Conservation (phyloP, 2,113 vertebrate genomes). For the Morone chrysops region DNA sequence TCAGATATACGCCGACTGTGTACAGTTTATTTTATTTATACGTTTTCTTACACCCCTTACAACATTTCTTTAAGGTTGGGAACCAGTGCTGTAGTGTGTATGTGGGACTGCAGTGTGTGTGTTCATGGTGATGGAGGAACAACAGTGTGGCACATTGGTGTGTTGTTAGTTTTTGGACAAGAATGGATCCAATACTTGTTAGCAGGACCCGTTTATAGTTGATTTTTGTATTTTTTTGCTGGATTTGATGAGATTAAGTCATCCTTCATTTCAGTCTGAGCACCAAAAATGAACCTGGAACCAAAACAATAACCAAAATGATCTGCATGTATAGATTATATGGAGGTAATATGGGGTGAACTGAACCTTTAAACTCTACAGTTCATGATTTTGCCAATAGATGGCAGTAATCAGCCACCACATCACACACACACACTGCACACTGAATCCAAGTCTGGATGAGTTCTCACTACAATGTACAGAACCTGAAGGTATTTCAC, state of each 20-base stretch:
- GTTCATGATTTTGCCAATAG: slow-evolving; percentile 60
- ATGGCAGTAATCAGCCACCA: slow-evolving; percentile 62
- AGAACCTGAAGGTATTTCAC: background rate
- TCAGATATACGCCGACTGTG: too few species aligned
- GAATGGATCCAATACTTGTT: too few species aligned
- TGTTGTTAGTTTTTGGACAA: background rate
- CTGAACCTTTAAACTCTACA: background rate
- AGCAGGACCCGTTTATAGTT: too few species aligned
- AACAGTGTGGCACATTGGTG: background rate
- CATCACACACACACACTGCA: background rate
- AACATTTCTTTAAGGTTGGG: too few species aligned
- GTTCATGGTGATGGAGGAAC: background rate
- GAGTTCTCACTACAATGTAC: background rate
- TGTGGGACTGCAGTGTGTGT: background rate
- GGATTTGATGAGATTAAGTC: too few species aligned
- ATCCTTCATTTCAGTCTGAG: too few species aligned
- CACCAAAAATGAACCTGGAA: too few species aligned
- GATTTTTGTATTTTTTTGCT: too few species aligned
- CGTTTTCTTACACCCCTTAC: too few species aligned
- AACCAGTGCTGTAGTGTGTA: background rate
- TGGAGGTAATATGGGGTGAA: background rate
- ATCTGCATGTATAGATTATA: background rate
- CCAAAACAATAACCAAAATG: background rate
- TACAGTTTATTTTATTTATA: too few species aligned
- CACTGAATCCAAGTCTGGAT: background rate